Conservation (phyloP, 2,888 invertebrate species). For the Nasonia oneida region DNA sequence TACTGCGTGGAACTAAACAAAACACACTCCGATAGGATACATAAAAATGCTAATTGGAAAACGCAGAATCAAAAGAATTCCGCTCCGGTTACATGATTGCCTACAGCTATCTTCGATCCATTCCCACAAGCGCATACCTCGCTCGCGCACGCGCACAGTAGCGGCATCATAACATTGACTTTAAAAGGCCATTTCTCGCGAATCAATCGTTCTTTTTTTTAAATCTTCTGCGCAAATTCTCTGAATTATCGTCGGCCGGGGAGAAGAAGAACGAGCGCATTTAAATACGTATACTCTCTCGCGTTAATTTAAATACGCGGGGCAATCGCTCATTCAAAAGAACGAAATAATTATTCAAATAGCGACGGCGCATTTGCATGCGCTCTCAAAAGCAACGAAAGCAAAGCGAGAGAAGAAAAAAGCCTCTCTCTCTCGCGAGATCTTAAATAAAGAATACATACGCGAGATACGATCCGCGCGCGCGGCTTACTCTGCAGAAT, state of each 20-base stretch:
- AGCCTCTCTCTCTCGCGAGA: background rate
- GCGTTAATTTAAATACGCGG: conserved; percentile 45
- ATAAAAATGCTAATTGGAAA: conserved; percentile 46
- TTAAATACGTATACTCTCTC: conserved; percentile 30
- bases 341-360: conserved; percentile 57
- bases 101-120: background rate
- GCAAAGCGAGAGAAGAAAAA: background rate
- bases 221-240: background rate
- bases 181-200: conserved; percentile 4
- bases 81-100: background rate
- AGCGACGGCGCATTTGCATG: conserved; percentile 28
- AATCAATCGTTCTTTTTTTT: background rate
- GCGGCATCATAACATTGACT: conserved; percentile 16
- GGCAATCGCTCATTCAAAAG: conserved; percentile 52
- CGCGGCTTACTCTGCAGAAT: conserved; percentile 8
- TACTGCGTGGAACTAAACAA: conserved; percentile 17
- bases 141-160: background rate
- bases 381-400: background rate
- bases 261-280: conserved; percentile 16
- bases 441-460: background rate
- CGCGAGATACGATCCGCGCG: background rate
- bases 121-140: background rate
- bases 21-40: background rate
- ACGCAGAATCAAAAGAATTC: conserved; percentile 20
- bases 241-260: background rate